phyloP scores from a whole-genome alignment of 2,797 vertebrate genomes.

The Zenarchopterus dispar region DNA sequence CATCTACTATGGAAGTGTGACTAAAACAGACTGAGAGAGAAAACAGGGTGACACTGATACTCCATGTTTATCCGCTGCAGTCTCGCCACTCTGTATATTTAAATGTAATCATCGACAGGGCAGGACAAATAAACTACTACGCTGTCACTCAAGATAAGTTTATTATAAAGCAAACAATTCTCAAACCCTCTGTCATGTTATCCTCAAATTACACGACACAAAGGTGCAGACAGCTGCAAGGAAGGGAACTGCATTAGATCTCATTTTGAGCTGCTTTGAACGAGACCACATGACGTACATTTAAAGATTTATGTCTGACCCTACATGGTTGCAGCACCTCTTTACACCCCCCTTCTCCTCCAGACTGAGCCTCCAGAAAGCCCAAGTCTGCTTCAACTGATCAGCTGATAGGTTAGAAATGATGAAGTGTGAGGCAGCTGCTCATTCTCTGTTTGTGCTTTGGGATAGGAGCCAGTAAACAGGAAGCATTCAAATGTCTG shows the following conservation, averaged over 20 bases:
- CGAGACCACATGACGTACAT: too few species aligned
- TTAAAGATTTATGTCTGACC: background rate
- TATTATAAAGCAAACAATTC: too few species aligned
- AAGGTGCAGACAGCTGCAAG: background rate
- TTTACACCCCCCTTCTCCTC: background rate
- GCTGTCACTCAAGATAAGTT: background rate
- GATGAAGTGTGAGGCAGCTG: too few species aligned
- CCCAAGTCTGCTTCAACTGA: background rate
- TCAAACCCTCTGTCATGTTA: too few species aligned
- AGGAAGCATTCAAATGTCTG: too few species aligned
- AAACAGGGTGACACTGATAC: conserved; percentile 21
- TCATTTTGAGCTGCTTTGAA: background rate
- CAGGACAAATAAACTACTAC: conserved; percentile 14
- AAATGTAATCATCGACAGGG: conserved; percentile 39
- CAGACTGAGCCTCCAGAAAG: background rate
- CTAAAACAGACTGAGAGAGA: conserved; percentile 7
- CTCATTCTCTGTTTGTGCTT: background rate
- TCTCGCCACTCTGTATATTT: conserved; percentile 46
- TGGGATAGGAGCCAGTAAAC: background rate
- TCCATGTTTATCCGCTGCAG: conserved; percentile 25
- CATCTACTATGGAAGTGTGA: background rate
- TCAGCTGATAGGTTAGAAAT: background rate
- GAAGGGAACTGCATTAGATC: background rate
- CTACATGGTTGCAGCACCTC: background rate
- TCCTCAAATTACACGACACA: background rate